Percentiles rank a stretch among this genome's conserved stretches.
phyloP scores from a whole-genome alignment of 1,140 invertebrate genomes.

The Lordiphosa stackelbergi region DNA sequence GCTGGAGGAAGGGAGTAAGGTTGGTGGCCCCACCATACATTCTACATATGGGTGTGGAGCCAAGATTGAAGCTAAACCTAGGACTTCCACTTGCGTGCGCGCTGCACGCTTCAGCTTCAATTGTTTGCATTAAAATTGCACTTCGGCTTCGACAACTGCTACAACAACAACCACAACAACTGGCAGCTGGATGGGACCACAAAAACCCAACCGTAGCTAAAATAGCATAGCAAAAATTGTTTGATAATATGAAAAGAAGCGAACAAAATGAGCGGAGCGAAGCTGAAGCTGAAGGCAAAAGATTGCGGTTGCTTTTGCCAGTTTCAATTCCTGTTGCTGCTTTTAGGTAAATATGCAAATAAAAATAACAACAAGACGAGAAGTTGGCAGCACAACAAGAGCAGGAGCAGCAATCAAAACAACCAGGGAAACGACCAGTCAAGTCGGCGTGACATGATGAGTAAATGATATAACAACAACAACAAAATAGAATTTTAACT shows the following conservation, averaged over 20 bases:
- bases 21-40: constrained; percentile 26
- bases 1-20: background rate
- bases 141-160: constrained; percentile 69
- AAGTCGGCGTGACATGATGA: constrained; percentile 62
- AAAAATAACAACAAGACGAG: constrained; percentile 54
- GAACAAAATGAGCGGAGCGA: constrained; percentile 42
- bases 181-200: constrained; percentile 29
- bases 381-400: constrained; percentile 40
- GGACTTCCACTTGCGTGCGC: constrained; percentile 54
- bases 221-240: constrained; percentile 64
- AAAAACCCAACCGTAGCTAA: constrained; percentile 51
- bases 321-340: constrained; percentile 28
- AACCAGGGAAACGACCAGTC: constrained; percentile 20
- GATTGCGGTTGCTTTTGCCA: constrained; percentile 34
- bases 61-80: constrained; percentile 30
- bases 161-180: constrained; percentile 29
- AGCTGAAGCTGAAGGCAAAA: constrained; percentile 19
- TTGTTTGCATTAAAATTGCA: constrained; percentile 74
- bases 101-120: constrained; percentile 72
- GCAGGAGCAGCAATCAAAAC: constrained; percentile 19
- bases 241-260: constrained; percentile 62
- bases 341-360: constrained; percentile 73
- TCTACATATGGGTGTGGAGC: constrained; percentile 5
- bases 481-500: constrained; percentile 15
- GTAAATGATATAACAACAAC: constrained; percentile 52